These are phyloP conservation scores for Drosophila obscura DNA, from an alignment of 1,140 invertebrate species.

Conservation along the genomic window DNA sequence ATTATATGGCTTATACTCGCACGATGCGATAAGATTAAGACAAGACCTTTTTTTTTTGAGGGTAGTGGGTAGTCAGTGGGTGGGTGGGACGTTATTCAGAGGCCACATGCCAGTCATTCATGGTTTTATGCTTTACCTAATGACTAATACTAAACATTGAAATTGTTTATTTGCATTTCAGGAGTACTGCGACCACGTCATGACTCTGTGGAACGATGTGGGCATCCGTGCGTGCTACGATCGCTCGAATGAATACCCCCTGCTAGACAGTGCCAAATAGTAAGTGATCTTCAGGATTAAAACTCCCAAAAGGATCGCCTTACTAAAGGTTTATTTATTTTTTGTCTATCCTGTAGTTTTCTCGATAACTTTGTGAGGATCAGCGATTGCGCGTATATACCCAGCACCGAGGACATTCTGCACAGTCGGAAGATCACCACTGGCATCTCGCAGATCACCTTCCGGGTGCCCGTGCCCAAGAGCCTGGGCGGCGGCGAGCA, in stretches of 20 bases:
- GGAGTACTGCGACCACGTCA: constrained; percentile 89
- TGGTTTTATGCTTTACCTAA: constrained; percentile 32
- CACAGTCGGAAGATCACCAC: constrained; percentile 88
- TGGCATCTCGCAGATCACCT: constrained; percentile 90
- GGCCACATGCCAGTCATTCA: constrained; percentile 32
- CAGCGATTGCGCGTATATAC: constrained; percentile 86
- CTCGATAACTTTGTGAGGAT: constrained; percentile 87
- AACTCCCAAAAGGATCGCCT: constrained; percentile 6
- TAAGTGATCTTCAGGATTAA: constrained; percentile 74
- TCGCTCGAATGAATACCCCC: constrained; percentile 91
- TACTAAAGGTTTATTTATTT: background rate
- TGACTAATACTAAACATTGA: constrained; percentile 33
- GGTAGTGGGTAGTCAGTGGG: constrained; percentile 12
- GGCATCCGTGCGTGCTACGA: constrained; percentile 89
- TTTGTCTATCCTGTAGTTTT: constrained; percentile 85
- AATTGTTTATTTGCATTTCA: constrained; percentile 67
- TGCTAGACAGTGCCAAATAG: constrained; percentile 93
- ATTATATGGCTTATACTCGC: constrained; percentile 35
- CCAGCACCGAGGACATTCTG: constrained; percentile 89
- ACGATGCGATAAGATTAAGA: constrained; percentile 59
- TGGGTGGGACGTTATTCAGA: background rate
- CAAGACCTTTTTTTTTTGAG: constrained; percentile 5
- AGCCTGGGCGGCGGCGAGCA: constrained; percentile 88
- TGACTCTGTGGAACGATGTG: constrained; percentile 86
- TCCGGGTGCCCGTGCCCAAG: constrained; percentile 88